These are phyloP conservation scores for Coracopsis vasa DNA, from an alignment of 2,113 vertebrate species.

Conservation along the genomic window DNA sequence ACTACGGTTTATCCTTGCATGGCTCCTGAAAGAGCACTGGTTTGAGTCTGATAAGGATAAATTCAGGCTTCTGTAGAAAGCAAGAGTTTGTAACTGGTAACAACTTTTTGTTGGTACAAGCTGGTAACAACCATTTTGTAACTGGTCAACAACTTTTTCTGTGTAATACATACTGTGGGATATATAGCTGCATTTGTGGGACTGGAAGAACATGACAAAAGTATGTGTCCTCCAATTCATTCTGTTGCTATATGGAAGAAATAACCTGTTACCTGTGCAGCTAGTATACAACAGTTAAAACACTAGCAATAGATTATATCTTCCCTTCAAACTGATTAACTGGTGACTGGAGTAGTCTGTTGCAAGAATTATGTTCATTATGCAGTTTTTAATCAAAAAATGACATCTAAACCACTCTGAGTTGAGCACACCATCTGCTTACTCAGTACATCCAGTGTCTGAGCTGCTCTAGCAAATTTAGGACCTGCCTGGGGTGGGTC, in stretches of 20 bases:
- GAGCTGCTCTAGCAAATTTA: not conserved
- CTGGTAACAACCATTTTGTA: no score
- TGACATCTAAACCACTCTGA: not conserved
- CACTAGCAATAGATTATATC: not conserved
- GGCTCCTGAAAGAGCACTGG: not conserved
- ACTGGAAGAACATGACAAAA: not conserved
- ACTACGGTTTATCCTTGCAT: not conserved
- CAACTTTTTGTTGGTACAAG: no score
- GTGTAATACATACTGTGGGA: no score
- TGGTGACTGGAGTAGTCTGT: not conserved
- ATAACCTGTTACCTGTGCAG: not conserved
- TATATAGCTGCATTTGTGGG: not conserved
- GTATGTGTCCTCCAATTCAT: fast-evolving
- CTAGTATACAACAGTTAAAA: not conserved
- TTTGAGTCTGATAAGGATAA: not conserved
- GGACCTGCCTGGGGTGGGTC: not conserved
- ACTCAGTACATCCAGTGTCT: not conserved
- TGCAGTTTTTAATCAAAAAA: slow-evolving; percentile 1
- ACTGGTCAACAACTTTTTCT: not conserved
- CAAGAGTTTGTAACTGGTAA: not conserved
- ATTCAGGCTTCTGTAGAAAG: not conserved
- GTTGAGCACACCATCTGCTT: not conserved
- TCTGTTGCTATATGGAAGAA: not conserved
- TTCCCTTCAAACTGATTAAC: not conserved
- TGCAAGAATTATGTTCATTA: not conserved